These are phyloP conservation scores for Brachionus plicatilis DNA, from an alignment of 1,140 invertebrate species.

Conservation along the genomic window DNA sequence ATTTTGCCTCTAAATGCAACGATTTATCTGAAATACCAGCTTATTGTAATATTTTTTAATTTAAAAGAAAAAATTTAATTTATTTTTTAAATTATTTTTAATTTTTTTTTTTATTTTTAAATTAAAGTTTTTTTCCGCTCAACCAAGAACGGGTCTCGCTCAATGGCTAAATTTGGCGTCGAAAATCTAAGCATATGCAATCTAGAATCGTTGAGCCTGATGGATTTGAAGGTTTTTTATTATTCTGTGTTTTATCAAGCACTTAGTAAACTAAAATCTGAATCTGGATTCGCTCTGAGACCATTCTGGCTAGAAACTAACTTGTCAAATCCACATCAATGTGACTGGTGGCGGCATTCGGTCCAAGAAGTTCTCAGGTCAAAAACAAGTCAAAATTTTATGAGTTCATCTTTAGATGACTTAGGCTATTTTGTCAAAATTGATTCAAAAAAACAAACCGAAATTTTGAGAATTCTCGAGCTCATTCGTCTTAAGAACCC, in stretches of 20 bases:
- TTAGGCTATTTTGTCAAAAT: background rate
- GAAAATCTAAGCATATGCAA: conserved; percentile 28
- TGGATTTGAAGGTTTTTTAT: conserved; percentile 28
- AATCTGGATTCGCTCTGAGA: background rate
- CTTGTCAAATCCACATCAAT: background rate
- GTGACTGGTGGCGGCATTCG: background rate
- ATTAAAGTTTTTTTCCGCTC: conserved; percentile 9
- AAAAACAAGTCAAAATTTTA: background rate
- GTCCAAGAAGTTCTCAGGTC: background rate
- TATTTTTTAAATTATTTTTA: too few species aligned
- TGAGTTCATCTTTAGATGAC: background rate
- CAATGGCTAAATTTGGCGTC: background rate
- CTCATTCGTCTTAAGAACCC: background rate
- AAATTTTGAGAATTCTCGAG: background rate
- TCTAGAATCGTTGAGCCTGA: conserved; percentile 13
- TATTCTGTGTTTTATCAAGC: background rate
- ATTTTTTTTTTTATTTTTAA: background rate
- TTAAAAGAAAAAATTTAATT: too few species aligned
- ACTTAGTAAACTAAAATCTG: background rate
- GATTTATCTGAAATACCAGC: background rate
- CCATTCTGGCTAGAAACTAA: background rate
- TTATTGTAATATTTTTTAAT: conserved; percentile 18
- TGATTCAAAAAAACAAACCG: background rate
- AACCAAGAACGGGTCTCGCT: background rate
- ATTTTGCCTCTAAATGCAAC: background rate